Evolutionary conservation across 2,797 vertebrate genomes (phyloP).

Genomic region (Sylvia borin): DNA sequence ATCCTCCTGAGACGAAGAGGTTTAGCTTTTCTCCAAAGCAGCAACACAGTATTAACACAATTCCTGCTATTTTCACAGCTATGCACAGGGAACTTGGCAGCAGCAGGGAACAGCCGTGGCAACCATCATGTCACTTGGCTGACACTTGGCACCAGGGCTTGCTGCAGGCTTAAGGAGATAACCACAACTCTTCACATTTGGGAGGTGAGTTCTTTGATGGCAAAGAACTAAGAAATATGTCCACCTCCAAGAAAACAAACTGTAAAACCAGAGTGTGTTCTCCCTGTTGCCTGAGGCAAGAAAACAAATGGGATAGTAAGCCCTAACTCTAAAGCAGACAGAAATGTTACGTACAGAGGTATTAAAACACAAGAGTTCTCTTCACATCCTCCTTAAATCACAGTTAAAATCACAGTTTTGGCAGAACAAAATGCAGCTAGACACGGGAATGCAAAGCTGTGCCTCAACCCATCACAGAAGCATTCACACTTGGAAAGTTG

Average conservation of each 20-base stretch:
- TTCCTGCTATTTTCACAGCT: constrained; percentile 50
- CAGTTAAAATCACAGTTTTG: constrained; percentile 70
- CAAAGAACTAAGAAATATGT: not conserved
- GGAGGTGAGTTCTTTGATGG: constrained; percentile 33
- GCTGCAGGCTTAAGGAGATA: constrained; percentile 27
- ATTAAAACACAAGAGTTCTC: constrained; percentile 40
- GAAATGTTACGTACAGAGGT: constrained; percentile 59
- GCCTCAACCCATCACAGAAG: not conserved
- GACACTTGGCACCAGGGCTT: not conserved
- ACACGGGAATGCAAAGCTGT: constrained; percentile 9
- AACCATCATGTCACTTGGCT: not conserved
- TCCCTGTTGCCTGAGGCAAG: constrained; percentile 3
- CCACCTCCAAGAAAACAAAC: not conserved
- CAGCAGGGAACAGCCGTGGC: not conserved
- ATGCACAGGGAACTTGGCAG: constrained; percentile 26
- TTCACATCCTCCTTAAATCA: constrained; percentile 64
- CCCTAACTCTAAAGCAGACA: constrained; percentile 14
- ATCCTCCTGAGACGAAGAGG: not conserved
- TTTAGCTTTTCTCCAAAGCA: constrained; percentile 25
- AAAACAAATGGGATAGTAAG: not conserved
- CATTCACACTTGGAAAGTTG: not conserved
- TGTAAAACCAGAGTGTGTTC: not conserved
- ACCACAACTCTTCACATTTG: constrained; percentile 36
- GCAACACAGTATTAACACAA: constrained; percentile 26
- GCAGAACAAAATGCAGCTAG: constrained; percentile 43